These are phyloP conservation scores for Labroides dimidiatus DNA, from an alignment of 2,797 vertebrate species.

Conservation along the genomic window DNA sequence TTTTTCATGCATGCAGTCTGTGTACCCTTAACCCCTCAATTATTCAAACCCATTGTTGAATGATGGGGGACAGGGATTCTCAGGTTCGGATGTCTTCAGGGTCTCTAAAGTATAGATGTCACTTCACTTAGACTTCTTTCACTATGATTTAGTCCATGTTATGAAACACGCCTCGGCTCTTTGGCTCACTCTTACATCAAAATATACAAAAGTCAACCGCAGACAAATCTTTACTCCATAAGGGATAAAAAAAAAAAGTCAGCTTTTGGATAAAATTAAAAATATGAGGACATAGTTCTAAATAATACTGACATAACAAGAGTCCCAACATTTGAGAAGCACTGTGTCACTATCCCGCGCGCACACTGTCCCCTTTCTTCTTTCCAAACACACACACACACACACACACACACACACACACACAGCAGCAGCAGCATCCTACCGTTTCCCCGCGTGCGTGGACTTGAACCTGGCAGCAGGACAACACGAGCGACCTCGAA, in stretches of 20 bases:
- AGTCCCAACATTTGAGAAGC: slow-evolving; percentile 12
- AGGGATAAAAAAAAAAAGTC: not conserved
- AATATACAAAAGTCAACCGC: slow-evolving; percentile 20
- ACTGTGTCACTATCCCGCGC: slow-evolving; percentile 37
- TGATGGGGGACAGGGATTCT: not conserved
- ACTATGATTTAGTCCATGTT: not conserved
- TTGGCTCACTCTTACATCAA: slow-evolving; percentile 26
- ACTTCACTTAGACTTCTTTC: slow-evolving; percentile 7
- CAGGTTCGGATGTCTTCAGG: not conserved
- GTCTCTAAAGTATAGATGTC: not conserved
- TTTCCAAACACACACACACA: not conserved
- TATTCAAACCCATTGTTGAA: not conserved
- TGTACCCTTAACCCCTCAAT: not conserved
- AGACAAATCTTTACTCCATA: slow-evolving; percentile 2
- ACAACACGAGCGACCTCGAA: slow-evolving; percentile 29
- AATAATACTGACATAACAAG: not conserved
- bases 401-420: not conserved
- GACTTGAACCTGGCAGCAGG: slow-evolving; percentile 47
- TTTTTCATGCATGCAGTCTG: not conserved
- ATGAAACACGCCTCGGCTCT: slow-evolving; percentile 14
- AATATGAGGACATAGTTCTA: not conserved
- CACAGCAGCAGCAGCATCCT: slow-evolving; percentile 53
- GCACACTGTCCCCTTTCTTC: not conserved
- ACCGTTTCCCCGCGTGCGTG: slow-evolving; percentile 51
- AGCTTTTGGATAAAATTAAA: not conserved